These are phyloP conservation scores for Scytalopus superciliaris DNA, from an alignment of 2,113 vertebrate genomes.

Conservation along the genomic window DNA sequence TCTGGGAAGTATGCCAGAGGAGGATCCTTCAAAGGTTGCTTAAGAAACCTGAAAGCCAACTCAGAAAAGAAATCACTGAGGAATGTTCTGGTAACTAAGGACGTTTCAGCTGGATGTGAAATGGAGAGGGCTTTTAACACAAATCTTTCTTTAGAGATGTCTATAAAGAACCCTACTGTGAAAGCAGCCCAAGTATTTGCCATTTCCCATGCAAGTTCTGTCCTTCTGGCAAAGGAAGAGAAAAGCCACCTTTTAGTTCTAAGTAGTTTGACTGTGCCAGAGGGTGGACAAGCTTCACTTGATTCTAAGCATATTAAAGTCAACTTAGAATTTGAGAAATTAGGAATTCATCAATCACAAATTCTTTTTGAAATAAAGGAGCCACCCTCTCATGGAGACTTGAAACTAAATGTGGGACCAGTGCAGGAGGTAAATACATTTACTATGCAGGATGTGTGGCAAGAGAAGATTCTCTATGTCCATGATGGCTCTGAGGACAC, in stretches of 20 bases:
- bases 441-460: conserved; percentile 84
- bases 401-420: conserved; percentile 78
- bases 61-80: conserved; percentile 78
- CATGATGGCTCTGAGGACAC: conserved; percentile 87
- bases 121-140: conserved; percentile 52
- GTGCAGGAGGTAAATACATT: conserved; percentile 77
- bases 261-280: conserved; percentile 81
- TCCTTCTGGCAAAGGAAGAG: conserved; percentile 64
- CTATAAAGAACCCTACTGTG: background rate
- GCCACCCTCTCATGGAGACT: conserved; percentile 77
- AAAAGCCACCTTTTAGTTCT: conserved; percentile 76
- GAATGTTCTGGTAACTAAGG: conserved; percentile 83
- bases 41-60: conserved; percentile 81
- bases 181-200: conserved; percentile 48
- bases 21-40: conserved; percentile 90
- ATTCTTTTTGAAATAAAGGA: conserved; percentile 82
- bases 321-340: conserved; percentile 80
- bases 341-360: conserved; percentile 84
- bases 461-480: conserved; percentile 82
- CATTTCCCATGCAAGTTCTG: conserved; percentile 18
- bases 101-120: conserved; percentile 87
- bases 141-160: conserved; percentile 20
- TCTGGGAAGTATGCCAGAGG: conserved; percentile 80
- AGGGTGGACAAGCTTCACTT: conserved; percentile 80
- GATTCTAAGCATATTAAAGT: conserved; percentile 85